Evolutionary conservation across 2,113 vertebrate genomes (phyloP).

Genomic region (Danionella cerebrum): DNA sequence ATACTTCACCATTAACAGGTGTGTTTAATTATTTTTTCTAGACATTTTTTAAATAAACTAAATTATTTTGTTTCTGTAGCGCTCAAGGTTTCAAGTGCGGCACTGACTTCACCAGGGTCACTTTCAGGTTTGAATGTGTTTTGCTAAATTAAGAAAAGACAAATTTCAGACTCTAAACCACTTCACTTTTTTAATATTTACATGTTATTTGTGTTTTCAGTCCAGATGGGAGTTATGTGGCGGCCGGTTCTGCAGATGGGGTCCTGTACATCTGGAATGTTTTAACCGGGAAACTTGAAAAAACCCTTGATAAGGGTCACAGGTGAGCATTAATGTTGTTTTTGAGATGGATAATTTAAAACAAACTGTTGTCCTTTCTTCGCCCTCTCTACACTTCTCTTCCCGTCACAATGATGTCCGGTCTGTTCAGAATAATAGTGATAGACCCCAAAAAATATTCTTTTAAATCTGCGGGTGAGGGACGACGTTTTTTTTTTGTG

Average conservation of each 20-base stretch:
- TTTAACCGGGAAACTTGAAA: constrained; percentile 83
- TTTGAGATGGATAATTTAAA: no score
- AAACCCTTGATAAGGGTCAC: constrained; percentile 79
- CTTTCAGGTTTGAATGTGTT: constrained; percentile 79
- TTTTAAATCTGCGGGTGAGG: no score
- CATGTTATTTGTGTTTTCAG: constrained; percentile 49
- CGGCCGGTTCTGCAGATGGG: constrained; percentile 86
- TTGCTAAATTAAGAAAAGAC: background rate
- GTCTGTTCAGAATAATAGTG: no score
- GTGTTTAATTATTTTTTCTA: background rate
- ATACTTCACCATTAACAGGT: no score
- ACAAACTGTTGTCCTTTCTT: no score
- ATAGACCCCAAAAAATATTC: no score
- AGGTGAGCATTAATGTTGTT: constrained; percentile 68
- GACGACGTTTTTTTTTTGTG: no score
- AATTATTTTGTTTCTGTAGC: constrained; percentile 50
- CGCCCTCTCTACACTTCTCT: no score
- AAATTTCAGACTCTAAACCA: background rate
- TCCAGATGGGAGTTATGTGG: constrained; percentile 82
- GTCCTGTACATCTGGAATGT: constrained; percentile 87
- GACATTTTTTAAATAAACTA: background rate
- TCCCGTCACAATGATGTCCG: no score
- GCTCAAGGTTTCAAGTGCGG: constrained; percentile 94
- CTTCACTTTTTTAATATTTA: no score
- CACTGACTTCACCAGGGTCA: constrained; percentile 92